These are phyloP conservation scores for Mesorhabditis belari DNA, from an alignment of 2,888 invertebrate species.

Conservation along the genomic window DNA sequence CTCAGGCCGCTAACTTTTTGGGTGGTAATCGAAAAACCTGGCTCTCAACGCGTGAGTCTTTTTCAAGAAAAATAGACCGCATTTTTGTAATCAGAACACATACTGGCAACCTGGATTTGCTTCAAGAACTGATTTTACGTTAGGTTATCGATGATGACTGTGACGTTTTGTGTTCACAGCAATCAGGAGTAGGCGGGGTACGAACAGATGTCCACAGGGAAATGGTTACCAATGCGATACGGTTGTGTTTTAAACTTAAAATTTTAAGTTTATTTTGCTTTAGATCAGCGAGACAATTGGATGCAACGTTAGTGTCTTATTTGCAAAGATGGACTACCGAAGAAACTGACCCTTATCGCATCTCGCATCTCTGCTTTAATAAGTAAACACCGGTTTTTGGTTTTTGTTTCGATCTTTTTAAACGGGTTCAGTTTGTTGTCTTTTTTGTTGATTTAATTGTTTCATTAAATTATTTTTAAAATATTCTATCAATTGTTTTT, in stretches of 20 bases:
- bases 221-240: neutral
- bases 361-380: neutral
- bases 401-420: neutral
- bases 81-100: too few relatives aligned
- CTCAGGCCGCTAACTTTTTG: neutral
- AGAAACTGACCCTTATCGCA: neutral
- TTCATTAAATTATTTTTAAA: too few relatives aligned
- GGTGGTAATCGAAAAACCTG: neutral
- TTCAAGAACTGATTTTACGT: neutral
- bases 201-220: neutral
- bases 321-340: neutral
- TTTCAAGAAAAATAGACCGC: too few relatives aligned
- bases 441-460: neutral
- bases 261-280: neutral
- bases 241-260: neutral
- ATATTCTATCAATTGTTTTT: neutral
- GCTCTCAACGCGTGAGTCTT: too few relatives aligned
- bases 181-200: neutral
- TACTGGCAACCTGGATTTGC: too few relatives aligned
- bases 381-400: neutral
- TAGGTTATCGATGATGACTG: neutral
- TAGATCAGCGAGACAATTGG: neutral
- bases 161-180: neutral
- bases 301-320: neutral
- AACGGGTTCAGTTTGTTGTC: neutral